Base-by-base conservation (phyloP, 2,888 invertebrate species). In the Cerceris rybyensis region DNA sequence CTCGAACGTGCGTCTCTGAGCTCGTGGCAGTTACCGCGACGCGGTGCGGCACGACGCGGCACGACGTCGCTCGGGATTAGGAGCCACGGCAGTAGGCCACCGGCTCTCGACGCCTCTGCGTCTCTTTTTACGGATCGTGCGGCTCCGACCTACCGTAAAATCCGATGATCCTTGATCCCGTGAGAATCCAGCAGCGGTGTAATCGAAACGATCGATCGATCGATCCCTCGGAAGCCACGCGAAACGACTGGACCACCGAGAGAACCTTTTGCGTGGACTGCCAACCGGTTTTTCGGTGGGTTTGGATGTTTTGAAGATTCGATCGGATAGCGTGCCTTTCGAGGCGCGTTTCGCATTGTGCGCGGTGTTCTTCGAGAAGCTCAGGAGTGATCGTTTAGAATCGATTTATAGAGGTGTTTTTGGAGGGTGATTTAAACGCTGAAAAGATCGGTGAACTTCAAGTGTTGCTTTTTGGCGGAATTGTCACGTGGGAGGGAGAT, bases 71-170 rank as follows among this genome's bases (percentile, higher is more conserved):
- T 73, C 82, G 82, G 87, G 87, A 87, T 86, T 87, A 88, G 86
- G 83, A 85, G 78, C 61, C 80, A 80, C 83, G 88, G 84, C 91
- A 92, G 92, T 92, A 91, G 91, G 92, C 91, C 91, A 91, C 89
- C 91, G 87, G 90, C 91, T 87, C 88, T 91, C 91, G 91, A 83
- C 87, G 88, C 87, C 86, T 87, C 87, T 87, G 85, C 84, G 82
- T 89, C 88, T 90, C 88, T 86, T 86, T 88, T 86, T 86, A 80
- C 81, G 71, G 65, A 65, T 75, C 78, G 74, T 82, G 84, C 82
- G 83, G 79, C 78, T 84, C 78, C 82, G 85, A 85, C 85, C 85
- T 87, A 87, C 81, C 87, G 81, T 82, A 83, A 83, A 72, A 57
- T 28, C 28, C 72, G 57, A 69, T 66, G 58, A 17, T 54, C 66